phyloP scores from a whole-genome alignment of 2,113 vertebrate species.

The Stictonetta naevosa region DNA sequence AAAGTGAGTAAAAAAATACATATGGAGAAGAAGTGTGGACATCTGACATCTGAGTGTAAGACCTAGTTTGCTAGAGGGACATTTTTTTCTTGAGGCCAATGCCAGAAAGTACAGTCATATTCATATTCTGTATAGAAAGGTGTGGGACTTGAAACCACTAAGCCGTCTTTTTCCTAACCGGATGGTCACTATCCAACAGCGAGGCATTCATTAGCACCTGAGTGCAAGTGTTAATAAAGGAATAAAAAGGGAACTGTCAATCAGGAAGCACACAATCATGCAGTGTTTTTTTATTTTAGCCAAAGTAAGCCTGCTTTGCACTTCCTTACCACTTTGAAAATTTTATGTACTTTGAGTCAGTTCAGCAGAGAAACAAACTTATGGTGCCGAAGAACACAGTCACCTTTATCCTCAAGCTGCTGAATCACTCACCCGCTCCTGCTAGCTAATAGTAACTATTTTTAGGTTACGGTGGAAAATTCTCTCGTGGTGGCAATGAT shows the following conservation, averaged over 20 bases:
- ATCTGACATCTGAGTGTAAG: not conserved
- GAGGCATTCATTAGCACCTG: not conserved
- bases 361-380: not conserved
- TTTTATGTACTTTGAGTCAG: conserved; percentile 28
- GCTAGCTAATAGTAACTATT: conserved; percentile 64
- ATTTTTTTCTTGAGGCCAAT: not conserved
- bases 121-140: not conserved
- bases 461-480: conserved; percentile 66
- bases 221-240: conserved; percentile 6
- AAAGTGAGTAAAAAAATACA: not conserved
- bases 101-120: not conserved
- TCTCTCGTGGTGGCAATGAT: conserved; percentile 8
- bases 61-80: not conserved
- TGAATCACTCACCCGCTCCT: conserved; percentile 44
- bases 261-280: not conserved
- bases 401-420: not conserved
- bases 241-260: conserved; percentile 1
- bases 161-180: not conserved
- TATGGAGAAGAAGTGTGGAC: not conserved
- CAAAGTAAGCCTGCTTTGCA: conserved; percentile 16
- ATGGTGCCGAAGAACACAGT: not conserved
- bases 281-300: not conserved
- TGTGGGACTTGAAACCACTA: not conserved
- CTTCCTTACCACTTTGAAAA: not conserved
- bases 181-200: not conserved